Base-by-base conservation (phyloP, 2,113 vertebrate species). In the Zapus hudsonius region DNA sequence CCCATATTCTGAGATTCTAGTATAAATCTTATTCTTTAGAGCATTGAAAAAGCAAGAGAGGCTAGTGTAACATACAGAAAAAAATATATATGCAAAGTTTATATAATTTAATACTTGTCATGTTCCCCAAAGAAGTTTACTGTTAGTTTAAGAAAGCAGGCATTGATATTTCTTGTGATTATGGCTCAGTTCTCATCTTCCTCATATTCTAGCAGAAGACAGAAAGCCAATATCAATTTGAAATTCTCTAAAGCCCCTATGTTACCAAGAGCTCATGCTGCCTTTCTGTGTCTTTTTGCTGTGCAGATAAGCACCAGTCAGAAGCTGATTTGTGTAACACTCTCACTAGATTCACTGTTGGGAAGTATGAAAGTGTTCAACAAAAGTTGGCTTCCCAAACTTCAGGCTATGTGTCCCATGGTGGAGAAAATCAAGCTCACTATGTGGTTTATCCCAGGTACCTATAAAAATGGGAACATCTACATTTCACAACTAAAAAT, bases 381-480 rank as follows among this genome's bases (percentile, higher is more conserved):
- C 72, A 95, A 4, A 92, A 85, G 38, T 87, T 55, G 52, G 92
- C n/a, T 75, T 52, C 20, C 44, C 40, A 90, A 57, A 7, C 83
- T 87, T 91, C 95, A 95, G 25, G 66, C 44, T 20, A 52, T 66
- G 19, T 52, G 69, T 64, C 93, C 82, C 93, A 61, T 72, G 66
- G 82, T 85, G 82, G n/a, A 84, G 3, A 92, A 55, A 95, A 92
- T 85, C 42, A 85, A 85, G 27, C 33, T 93, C 81, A 93, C 94
- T 94, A 88, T 83, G 64, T 66, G 91, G 40, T 92, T 96, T 93
- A 89, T 96, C 31, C 25, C 47, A 94, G 76, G 79, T 89, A 95
- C 67, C 81, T 38, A 82, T 74, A 89, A 75, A 91, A 89, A 91
- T 74, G 16, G 17, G n/a, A 78, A 84, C 44, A 70, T 93, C 47